Base-by-base conservation (phyloP, 2,113 vertebrate species). In the Cynopterus brachyotis region DNA sequence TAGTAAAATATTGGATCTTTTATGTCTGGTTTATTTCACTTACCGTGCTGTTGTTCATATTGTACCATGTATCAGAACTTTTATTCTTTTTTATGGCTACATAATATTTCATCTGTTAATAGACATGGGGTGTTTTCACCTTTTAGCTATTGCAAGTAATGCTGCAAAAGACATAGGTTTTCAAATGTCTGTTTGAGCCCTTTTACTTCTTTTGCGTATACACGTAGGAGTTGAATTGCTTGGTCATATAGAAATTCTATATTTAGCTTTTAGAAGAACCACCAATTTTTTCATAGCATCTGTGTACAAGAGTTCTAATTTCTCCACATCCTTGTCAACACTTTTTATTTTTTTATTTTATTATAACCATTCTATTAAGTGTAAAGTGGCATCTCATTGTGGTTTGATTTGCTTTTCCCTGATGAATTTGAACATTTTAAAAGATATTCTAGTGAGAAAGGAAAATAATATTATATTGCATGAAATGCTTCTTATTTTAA, bases 401-500 rank as follows among this genome's bases (percentile, higher is more conserved):
- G 30, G 32, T 72, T 94, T 86, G 35, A 59, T 73, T 79, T 96
- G 72, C 26, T 20, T 94, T 95, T 67, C 60, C 9, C 22, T 92
- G 35, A 82, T 80, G 32, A 76, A 79, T 82, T 89, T 24, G 57
- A 82, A 87, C 53, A 24, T 86, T 92, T 95, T 88, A 72, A 78
- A 67, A 89, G 53, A 85, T 73, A 3, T 82, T 93, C 9, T 55
- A 75, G 17, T 83, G 83, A 70, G 50, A 80, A 55, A 60, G 20
- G 76, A 83, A 90, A 79, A 83, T 19, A 57, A 40, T 78, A 84
- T 91, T 53, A 62, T 73, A 59, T 70, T 89, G 4, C 1, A 12
- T 86, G 42, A 84, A 96, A 75, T 91, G 12, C 8, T 59, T 72
- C 35, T 89, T 91, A 26, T 75, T 97, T 95, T 55, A 85, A 57